Base-by-base conservation (phyloP, 1,140 invertebrate species). In the Apocrypta bakeri region DNA sequence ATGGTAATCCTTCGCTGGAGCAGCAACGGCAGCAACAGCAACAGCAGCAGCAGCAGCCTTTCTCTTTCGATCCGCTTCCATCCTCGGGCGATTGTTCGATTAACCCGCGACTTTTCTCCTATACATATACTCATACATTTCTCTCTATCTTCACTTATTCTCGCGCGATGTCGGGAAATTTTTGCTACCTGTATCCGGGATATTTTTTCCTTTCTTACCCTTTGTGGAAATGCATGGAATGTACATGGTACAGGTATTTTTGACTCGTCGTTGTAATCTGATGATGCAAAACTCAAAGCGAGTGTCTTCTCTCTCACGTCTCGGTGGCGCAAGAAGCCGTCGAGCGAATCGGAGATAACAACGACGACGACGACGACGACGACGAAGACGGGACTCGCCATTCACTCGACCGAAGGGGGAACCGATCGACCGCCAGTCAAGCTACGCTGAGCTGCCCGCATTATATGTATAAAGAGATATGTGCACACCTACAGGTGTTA, bases 21-120 rank as follows among this genome's bases (percentile, higher is more conserved):
- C 42, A 17, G 42, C 42, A 48, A 14, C 42, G 12, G 42, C 42
- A 48, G 42, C 42, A 56, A 21, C 48, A 37, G 48, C 21, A 48
- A 4, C 42, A 17, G 42, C 42, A 48, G 42, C 42, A 48, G 42
- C 42, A 48, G 42, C 42, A 56, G 48, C 48, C 48, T 56, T 56
- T 56, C 48, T 56, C 48, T 56, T 56, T 56, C 48, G 48, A 56
- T 56, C 48, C 48, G 48, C 48, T 56, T 56, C 48, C 48, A 56
- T 56, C 48, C 48, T 56, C 17, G n/a, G 14, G 48, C 48, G 48
- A 56, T 56, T 56, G 48, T 56, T 56, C 48, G 48, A 56, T 56
- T 56, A 56, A 56, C 48, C 48, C 6, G 48, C 48, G 48, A 17
- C 48, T 56, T 56, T 17, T 56, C 48, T 42, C 33, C 2, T 37